Evolutionary conservation across 2,113 vertebrate genomes (phyloP), one percentile per base, ranked within the genome.

Genomic region (Euleptes europaea): DNA sequence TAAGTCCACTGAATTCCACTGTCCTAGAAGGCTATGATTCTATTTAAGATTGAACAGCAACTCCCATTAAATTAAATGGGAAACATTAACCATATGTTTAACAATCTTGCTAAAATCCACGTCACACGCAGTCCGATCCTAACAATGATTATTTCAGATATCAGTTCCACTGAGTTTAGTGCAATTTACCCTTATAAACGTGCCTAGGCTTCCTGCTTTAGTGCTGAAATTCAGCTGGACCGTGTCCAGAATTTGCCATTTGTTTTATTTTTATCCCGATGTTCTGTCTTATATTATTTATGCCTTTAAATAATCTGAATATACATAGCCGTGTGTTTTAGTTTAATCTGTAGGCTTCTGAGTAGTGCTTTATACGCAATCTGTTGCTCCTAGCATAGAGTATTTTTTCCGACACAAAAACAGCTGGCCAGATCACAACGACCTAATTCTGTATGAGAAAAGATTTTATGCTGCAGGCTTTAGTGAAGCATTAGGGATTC

Each of bases 181-280:
- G n/a, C 49, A 14, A 67, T 7, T 75, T 76, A 23, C 9, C 38
- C 21, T 23, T 60, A 15, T 47, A 26, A 3, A 69, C 38, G 5
- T 83, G 40, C 40, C 65, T 38, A 75, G 38, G 47, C 38, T 1
- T 31, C 4, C 15, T 38, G 44, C n/a, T 47, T 38, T 67, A 66
- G n/a, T 66, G 44, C 44, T 11, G 65, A 38, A 31, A 4, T 38
- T 35, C 33, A 44, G 4, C 13, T 51, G 44, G 15, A 92, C 84
- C 82, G 40, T 90, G 83, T 92, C 86, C 15, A 87, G 40, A 88
- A 73, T 80, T 85, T 87, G n/a, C 60, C 76, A 81, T 81, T 86
- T 91, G 89, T 87, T 89, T 88, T 49, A 60, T 47, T 85, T 91
- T 86, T 88, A 90, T 90, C 84, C 5, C 33, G 66, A 80, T 60